Evolutionary conservation across 2,888 invertebrate species (phyloP).

Genomic region (Alentia gelatinosa): DNA sequence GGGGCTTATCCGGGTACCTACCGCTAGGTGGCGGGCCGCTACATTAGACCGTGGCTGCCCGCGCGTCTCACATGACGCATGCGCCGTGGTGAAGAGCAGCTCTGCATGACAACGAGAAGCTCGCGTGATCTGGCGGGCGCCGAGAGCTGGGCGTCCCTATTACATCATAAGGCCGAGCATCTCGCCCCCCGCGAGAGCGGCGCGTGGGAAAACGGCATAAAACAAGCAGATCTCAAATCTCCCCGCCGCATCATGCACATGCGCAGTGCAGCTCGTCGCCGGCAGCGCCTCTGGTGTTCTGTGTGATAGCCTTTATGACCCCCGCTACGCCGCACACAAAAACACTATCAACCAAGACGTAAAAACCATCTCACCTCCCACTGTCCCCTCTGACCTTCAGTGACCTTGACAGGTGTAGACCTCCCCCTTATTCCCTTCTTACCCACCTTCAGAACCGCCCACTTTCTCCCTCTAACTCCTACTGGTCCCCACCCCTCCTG

Average conservation of each 20-base stretch:
- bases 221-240: constrained; percentile 34
- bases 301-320: too few species aligned
- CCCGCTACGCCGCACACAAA: neutral
- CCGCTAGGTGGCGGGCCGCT: too few species aligned
- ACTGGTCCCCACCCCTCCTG: too few species aligned
- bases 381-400: too few species aligned
- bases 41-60: neutral
- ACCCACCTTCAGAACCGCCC: neutral
- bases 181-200: neutral
- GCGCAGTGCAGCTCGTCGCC: neutral
- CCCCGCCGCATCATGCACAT: neutral
- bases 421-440: neutral
- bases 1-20: too few species aligned
- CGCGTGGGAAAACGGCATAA: constrained; percentile 26
- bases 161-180: constrained; percentile 20
- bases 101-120: neutral
- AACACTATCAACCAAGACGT: too few species aligned
- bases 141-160: neutral
- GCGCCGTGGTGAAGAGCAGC: neutral
- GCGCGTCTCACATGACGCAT: neutral
- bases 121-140: constrained; percentile 11
- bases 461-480: neutral
- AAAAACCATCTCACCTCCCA: too few species aligned
- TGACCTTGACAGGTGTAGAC: too few species aligned
- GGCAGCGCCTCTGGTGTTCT: neutral